phyloP scores from a whole-genome alignment of 35 echinoderm and acorn worm genomes.

The Ophioderma brevispina region DNA sequence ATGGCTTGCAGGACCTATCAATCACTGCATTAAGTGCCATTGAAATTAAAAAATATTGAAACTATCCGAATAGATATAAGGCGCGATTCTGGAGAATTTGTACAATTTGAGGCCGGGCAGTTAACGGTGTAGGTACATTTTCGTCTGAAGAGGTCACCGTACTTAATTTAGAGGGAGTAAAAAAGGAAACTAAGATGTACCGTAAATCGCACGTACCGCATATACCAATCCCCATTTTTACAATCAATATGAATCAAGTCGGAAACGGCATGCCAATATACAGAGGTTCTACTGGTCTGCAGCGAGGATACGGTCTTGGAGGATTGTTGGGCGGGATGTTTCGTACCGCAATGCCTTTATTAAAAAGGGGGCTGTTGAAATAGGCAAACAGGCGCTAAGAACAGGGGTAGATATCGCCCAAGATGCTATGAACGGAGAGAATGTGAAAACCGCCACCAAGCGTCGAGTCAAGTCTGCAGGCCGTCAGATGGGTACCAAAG shows the following conservation, averaged over 20 bases:
- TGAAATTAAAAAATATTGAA: conserved; percentile 11
- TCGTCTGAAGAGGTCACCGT: conserved; percentile 31
- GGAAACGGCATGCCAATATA: conserved; percentile 8
- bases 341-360: conserved; percentile 37
- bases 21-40: conserved; percentile 33
- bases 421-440: conserved; percentile 14
- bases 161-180: conserved; percentile 12
- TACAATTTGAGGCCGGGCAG: conserved; percentile 60
- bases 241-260: not conserved
- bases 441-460: not conserved
- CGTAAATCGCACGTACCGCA: not conserved
- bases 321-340: conserved; percentile 56
- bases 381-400: conserved; percentile 30
- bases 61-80: conserved; percentile 61
- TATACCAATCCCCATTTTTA: not conserved
- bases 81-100: conserved; percentile 37
- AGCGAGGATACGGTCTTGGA: conserved; percentile 48
- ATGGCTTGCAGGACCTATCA: conserved; percentile 10
- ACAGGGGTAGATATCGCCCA: conserved; percentile 59
- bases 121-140: conserved; percentile 56
- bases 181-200: too few species aligned
- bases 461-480: not conserved
- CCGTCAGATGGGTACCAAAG: not conserved
- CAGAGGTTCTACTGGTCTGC: conserved; percentile 22
- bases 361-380: conserved; percentile 39